Evolutionary conservation across 2,113 vertebrate genomes (phyloP), one percentile per base, ranked within the genome.

Genomic region (Calyptomena viridis): DNA sequence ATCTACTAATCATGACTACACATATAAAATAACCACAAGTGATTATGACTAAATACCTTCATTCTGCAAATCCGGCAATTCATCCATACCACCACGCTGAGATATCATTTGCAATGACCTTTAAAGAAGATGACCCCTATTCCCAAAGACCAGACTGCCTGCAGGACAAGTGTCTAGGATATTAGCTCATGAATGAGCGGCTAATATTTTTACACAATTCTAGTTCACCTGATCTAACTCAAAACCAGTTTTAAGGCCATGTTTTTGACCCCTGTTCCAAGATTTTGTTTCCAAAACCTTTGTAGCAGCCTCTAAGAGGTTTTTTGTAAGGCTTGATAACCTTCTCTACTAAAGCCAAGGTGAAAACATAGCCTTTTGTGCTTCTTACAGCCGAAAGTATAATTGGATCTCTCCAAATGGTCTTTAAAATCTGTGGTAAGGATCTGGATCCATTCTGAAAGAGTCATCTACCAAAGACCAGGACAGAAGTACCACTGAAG

Each of bases 71-170:
- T 53, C 52, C 69, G 71, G 64, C 28, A 74, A 47, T 23, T 84
- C 52, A 73, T 46, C 73, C 80, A 68, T 40, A 52, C 16, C 49
- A 37, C 64, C 76, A 49, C 37, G 56, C 64, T 31, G 50, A 86
- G 52, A 60, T 67, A 89, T 46, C 64, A 89, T 74, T 87, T 94
- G 56, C 60, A 86, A 78, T 0, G 12, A 92, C 88, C 93, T 92
- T 92, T 84, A 84, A 84, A 94, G 89, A 81, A 93, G 94, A 89
- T 60, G 79, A 95, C 72, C 88, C 31, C 60, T 74, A 52, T 52
- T 94, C 64, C 69, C 86, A 84, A 52, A 91, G 56, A 78, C 89
- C 89, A 88, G 76, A 31, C 64, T 75, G 93, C 76, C 92, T 2
- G 16, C 60, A 89, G 93, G 90, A 78, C 83, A 84, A 84, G 56